phyloP scores from a whole-genome alignment of 2,797 vertebrate genomes.

The Channallabes apus region DNA sequence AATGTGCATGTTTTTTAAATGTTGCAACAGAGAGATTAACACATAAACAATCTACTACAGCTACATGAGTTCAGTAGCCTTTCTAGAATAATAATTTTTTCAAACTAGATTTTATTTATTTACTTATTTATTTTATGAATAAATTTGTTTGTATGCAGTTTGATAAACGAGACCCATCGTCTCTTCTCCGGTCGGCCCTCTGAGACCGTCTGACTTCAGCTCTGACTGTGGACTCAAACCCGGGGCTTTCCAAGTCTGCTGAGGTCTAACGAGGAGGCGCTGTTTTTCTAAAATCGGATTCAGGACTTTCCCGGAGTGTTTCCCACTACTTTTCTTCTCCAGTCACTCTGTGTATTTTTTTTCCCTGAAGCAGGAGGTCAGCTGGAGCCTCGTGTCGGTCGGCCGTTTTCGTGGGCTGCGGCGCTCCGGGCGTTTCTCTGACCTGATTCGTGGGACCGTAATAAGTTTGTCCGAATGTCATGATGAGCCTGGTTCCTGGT shows the following conservation, averaged over 20 bases:
- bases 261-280: not conserved
- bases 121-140: not conserved
- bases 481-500: conserved; percentile 44
- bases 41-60: too few relatives aligned
- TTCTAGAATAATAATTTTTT: not conserved
- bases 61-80: not conserved
- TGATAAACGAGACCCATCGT: not conserved
- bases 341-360: not conserved
- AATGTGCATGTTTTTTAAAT: too few relatives aligned
- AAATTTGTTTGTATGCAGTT: not conserved
- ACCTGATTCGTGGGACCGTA: conserved; percentile 39
- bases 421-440: conserved; percentile 19
- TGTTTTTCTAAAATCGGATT: conserved; percentile 17
- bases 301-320: conserved; percentile 18
- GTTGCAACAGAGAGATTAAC: too few relatives aligned
- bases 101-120: not conserved
- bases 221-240: conserved; percentile 6
- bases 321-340: conserved; percentile 7
- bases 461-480: conserved; percentile 33
- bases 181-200: not conserved
- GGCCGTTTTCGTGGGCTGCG: conserved; percentile 1
- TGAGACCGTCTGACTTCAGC: not conserved
- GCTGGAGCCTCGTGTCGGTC: not conserved
- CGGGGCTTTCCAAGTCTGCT: conserved; percentile 5
- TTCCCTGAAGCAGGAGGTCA: conserved; percentile 11